Conservation (phyloP, 2,888 invertebrate species). For the Epinotia ramella region DNA sequence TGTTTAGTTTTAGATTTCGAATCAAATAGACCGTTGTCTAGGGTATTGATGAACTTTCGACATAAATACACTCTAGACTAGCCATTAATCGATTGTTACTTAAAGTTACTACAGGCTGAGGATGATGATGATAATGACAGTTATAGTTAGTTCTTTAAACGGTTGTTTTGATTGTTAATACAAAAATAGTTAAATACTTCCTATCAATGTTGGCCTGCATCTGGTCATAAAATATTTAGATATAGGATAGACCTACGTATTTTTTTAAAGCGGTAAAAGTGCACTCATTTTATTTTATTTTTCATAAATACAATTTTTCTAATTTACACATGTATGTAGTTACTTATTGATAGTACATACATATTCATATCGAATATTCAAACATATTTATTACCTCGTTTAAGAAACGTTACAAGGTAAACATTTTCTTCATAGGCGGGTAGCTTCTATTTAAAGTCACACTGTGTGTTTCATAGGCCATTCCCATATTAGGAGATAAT, state of each 20-base stretch:
- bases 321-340: too few species aligned
- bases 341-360: not conserved
- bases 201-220: too few species aligned
- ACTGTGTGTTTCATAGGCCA: conserved; percentile 10
- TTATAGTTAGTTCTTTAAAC: not conserved
- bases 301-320: too few species aligned
- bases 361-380: not conserved
- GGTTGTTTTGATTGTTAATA: too few species aligned
- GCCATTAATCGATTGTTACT: not conserved
- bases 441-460: conserved; percentile 14
- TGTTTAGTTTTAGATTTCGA: not conserved
- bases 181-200: too few species aligned
- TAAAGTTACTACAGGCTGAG: not conserved
- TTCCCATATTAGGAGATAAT: conserved; percentile 15
- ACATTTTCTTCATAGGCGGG: not conserved
- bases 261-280: too few species aligned
- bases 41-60: not conserved
- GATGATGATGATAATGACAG: not conserved
- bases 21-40: not conserved
- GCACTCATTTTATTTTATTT: too few species aligned
- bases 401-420: not conserved
- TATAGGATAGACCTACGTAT: too few species aligned
- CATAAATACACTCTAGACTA: not conserved
- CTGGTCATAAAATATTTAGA: too few species aligned
- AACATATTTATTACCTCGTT: not conserved